Base-by-base conservation (phyloP, 2,113 vertebrate species). In the Ctenodactylus gundi region DNA sequence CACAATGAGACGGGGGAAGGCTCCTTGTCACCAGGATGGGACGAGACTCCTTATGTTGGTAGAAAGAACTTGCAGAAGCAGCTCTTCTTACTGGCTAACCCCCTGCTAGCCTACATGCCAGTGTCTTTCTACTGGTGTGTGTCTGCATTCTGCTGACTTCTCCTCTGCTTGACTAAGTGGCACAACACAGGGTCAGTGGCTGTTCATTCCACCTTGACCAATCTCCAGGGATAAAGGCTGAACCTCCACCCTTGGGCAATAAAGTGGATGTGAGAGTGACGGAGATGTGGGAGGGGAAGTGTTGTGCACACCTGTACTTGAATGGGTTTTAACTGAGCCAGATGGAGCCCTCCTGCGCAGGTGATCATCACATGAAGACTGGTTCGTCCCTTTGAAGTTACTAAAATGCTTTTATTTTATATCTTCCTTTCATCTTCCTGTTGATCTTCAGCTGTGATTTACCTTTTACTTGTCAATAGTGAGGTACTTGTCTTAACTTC, bases 391-490 rank as follows among this genome's bases (percentile, higher is more conserved):
- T 75, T 62, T 85, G 55, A 86, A 72, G 7, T 72, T 94, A 20
- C 29, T 75, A 62, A 70, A 73, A 44, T 91, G 25, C 44, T 91
- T 85, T 89, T 78, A 31, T 67, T 89, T 85, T 55, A 34, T 49
- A 76, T 25, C 39, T 7, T 91, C 78, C 31, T 80, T 85, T 86
- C 27, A 53, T 88, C 34, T 72, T 68, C 39, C 55, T 70, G 29
- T 81, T 95, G 60, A 64, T 85, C 39, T 87, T 90, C 67, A 89
- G 21, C 7, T 82, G 36, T 88, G 77, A 90, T 88, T 93, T 78
- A 55, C 36, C 46, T 55, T 34, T 80, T 88, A 58, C 21, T 73
- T 78, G 10, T 80, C 51, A 93, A 23, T 90, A 14, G 51, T 41
- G 34, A 90, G 51, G 82, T 92, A 14, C 80, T 83, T 8, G 62